Evolutionary conservation across 2,113 vertebrate species (phyloP).

Genomic region (Onychostoma macrolepis): DNA sequence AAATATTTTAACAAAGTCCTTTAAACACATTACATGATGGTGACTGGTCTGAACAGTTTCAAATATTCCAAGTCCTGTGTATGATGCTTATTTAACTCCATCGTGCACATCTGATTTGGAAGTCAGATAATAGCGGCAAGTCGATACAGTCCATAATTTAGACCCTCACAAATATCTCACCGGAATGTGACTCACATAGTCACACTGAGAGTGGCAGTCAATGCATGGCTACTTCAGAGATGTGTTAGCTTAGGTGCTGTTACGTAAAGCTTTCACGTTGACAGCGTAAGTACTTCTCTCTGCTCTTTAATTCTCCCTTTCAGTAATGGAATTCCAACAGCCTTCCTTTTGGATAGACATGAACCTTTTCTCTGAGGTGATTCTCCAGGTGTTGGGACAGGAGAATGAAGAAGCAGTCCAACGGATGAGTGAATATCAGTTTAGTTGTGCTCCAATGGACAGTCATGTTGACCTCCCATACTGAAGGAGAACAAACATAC

Average conservation of each 20-base stretch:
- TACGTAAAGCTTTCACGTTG: not conserved
- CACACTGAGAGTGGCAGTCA: not conserved
- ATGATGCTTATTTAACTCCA: not conserved
- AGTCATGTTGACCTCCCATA: constrained; percentile 21
- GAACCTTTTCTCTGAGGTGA: constrained; percentile 39
- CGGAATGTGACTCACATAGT: constrained; percentile 1
- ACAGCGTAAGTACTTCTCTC: not conserved
- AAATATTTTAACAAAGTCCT: not conserved
- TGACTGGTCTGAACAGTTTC: not conserved
- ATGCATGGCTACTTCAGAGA: not conserved
- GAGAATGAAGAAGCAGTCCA: constrained; percentile 30
- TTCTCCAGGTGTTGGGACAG: constrained; percentile 43
- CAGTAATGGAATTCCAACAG: constrained; percentile 34
- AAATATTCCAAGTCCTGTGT: not conserved
- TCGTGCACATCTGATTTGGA: not conserved
- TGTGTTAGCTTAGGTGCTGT: not conserved
- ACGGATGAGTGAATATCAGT: not conserved
- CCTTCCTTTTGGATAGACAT: constrained; percentile 27
- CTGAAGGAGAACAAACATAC: not conserved
- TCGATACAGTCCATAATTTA: not conserved
- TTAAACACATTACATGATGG: not conserved
- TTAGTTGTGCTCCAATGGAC: not conserved
- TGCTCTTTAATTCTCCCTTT: not conserved
- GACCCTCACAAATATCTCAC: not conserved
- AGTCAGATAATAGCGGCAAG: not conserved